A percentile compares a stretch with the other conserved stretches of the same genome.
Conservation (phyloP, 2,888 invertebrate genomes). For the Petrolisthes cinctipes region DNA sequence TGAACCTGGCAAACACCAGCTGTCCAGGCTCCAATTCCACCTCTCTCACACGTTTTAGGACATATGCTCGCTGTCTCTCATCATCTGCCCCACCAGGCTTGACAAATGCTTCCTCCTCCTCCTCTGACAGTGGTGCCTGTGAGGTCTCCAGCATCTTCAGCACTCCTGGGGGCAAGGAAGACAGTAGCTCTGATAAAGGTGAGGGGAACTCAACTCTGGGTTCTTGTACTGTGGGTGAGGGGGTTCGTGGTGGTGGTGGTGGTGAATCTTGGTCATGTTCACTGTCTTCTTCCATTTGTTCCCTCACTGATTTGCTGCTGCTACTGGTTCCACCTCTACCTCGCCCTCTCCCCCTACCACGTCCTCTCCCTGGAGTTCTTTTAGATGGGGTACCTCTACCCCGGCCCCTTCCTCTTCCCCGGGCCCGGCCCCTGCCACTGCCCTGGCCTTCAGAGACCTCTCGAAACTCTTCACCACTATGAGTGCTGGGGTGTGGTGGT, state of each 20-base stretch:
- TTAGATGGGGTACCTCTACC: conserved; percentile 5
- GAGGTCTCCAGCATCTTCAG: conserved; percentile 45
- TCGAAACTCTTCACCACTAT: conserved; percentile 17
- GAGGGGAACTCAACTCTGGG: neutral
- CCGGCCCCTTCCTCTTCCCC: conserved; percentile 28
- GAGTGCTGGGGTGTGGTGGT: neutral
- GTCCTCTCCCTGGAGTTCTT: conserved; percentile 16
- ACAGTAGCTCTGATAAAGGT: conserved; percentile 28
- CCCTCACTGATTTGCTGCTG: neutral
- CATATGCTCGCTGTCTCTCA: conserved; percentile 55
- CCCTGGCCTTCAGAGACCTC: neutral
- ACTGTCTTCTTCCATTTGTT: conserved; percentile 24
- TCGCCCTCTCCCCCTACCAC: conserved; percentile 32
- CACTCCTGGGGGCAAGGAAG: conserved; percentile 32
- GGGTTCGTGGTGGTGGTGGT: neutral
- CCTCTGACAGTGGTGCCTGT: conserved; percentile 61
- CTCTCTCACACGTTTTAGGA: conserved; percentile 50
- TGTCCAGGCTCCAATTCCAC: conserved; percentile 45
- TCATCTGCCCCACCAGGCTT: conserved; percentile 39
- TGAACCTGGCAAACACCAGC: conserved; percentile 61
- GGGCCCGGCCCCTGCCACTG: conserved; percentile 13
- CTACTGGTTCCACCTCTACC: neutral
- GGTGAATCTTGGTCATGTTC: conserved; percentile 25
- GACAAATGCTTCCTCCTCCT: conserved; percentile 62
- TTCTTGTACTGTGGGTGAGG: neutral